Percentiles rank a stretch among this genome's conserved stretches.
These are phyloP conservation scores for Anastrepha obliqua DNA, from an alignment of 1,140 invertebrate species.

Conservation along the genomic window DNA sequence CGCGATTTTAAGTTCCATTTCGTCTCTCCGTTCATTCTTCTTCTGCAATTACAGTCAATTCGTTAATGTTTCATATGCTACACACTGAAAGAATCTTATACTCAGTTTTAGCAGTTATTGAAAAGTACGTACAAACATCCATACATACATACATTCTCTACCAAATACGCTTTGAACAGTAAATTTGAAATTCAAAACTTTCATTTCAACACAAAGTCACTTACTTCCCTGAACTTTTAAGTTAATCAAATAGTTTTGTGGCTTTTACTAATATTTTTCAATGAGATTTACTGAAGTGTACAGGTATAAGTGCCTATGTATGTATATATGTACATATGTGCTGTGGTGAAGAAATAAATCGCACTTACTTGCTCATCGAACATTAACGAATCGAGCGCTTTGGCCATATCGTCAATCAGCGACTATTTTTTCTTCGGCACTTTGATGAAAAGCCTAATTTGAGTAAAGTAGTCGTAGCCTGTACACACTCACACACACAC, in stretches of 20 bases:
- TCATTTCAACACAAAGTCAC: background rate
- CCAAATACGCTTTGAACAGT: background rate
- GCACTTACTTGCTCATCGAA: background rate
- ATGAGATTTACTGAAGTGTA: too few relatives aligned
- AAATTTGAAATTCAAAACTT: background rate
- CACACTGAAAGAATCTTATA: background rate
- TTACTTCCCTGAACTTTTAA: too few relatives aligned
- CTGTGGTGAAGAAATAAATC: background rate
- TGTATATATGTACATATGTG: background rate
- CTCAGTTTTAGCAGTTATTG: background rate
- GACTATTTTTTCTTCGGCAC: conserved; percentile 35
- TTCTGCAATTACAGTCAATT: background rate
- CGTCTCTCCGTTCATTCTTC: background rate
- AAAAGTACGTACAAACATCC: background rate
- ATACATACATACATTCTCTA: background rate
- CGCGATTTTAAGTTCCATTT: background rate
- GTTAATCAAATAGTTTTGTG: background rate
- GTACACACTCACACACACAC: background rate
- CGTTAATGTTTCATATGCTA: background rate
- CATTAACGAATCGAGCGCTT: background rate
- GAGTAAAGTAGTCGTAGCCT: background rate
- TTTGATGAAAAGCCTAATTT: conserved; percentile 45
- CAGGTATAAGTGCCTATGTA: background rate
- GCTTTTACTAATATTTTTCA: background rate
- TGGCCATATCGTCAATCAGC: conserved; percentile 17